Conservation (phyloP, 2,113 vertebrate genomes). For the Sardina pilchardus region DNA sequence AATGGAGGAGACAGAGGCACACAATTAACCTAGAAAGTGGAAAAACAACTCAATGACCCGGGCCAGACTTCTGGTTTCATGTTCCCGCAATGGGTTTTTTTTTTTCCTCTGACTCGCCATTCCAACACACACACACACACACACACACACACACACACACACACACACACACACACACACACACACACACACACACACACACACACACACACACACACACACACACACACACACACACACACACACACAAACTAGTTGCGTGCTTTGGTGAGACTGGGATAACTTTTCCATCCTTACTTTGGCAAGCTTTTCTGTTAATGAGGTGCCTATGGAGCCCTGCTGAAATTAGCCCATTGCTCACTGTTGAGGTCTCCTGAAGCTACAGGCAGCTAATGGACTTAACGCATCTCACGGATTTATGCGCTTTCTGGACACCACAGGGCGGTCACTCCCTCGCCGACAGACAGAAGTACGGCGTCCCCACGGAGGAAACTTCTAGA, state of each 20-base stretch:
- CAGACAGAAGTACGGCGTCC: neutral
- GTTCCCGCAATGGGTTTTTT: neutral
- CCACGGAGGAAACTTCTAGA: neutral
- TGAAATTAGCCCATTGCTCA: slow-evolving; percentile 5
- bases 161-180: neutral
- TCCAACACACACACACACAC: no score
- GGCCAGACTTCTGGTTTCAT: neutral
- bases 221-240: neutral
- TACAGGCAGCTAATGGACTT: neutral
- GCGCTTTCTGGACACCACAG: neutral
- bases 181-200: neutral
- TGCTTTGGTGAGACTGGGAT: neutral
- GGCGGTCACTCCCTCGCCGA: neutral
- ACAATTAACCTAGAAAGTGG: neutral
- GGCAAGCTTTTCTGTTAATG: neutral
- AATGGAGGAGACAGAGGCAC: neutral
- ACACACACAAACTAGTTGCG: neutral
- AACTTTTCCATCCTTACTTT: neutral
- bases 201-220: neutral
- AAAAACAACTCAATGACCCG: neutral
- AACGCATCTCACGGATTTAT: no score
- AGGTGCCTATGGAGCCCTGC: neutral
- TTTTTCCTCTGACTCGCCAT: neutral
- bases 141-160: neutral
- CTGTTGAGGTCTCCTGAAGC: neutral